phyloP scores from a whole-genome alignment of 2,888 invertebrate genomes.

The Cheilosia soror region DNA sequence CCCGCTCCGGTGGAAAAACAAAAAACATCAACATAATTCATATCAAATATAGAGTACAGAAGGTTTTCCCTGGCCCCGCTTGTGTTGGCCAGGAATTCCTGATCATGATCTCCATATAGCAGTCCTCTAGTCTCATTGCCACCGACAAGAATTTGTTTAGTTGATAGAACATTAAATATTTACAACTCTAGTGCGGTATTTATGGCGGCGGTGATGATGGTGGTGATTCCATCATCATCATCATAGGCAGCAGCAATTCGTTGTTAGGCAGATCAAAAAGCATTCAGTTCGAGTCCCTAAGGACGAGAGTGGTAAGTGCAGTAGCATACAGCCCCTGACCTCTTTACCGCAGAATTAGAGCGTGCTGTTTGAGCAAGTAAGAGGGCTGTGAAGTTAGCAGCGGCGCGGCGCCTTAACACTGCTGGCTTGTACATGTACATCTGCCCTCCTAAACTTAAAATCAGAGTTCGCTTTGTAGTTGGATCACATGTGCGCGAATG shows the following conservation, averaged over 20 bases:
- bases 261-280: slow-evolving; percentile 63
- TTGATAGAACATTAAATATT: slow-evolving; percentile 72
- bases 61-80: background rate
- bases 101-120: slow-evolving; percentile 45
- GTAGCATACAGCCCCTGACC: slow-evolving; percentile 68
- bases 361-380: slow-evolving; percentile 5
- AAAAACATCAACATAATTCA: slow-evolving; percentile 66
- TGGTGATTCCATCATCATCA: slow-evolving; percentile 32
- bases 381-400: slow-evolving; percentile 14
- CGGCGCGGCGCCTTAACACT: slow-evolving; percentile 51
- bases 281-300: slow-evolving; percentile 37
- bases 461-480: slow-evolving; percentile 65
- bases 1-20: slow-evolving; percentile 59
- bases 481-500: slow-evolving; percentile 64
- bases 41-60: slow-evolving; percentile 11
- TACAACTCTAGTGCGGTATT: slow-evolving; percentile 74
- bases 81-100: slow-evolving; percentile 13
- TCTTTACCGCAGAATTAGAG: slow-evolving; percentile 52
- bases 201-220: slow-evolving; percentile 65
- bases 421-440: background rate
- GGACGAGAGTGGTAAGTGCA: slow-evolving; percentile 46
- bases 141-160: slow-evolving; percentile 67
- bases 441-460: slow-evolving; percentile 34
- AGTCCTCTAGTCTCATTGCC: slow-evolving; percentile 71
- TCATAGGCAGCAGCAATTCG: slow-evolving; percentile 9